Evolutionary conservation across 2,797 vertebrate species (phyloP).

Genomic region (Spea hammondii): DNA sequence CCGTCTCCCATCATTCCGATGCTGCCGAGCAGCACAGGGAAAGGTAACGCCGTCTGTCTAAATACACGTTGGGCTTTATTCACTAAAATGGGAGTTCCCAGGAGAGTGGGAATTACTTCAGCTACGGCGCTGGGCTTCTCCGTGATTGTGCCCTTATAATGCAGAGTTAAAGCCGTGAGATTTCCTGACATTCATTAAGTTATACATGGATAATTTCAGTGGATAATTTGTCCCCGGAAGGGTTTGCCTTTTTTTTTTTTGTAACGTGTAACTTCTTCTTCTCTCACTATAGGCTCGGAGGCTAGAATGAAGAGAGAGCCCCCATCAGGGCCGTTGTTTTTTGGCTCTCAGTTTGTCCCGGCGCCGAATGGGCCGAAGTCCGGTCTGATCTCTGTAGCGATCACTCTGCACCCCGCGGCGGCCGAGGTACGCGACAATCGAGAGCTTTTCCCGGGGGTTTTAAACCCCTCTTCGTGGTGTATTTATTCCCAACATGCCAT

Average conservation of each 20-base stretch:
- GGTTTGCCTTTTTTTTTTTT: background rate
- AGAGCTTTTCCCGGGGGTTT: background rate
- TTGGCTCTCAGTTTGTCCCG: conserved; percentile 79
- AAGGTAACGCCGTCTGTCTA: conserved; percentile 70
- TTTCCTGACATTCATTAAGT: too few species aligned
- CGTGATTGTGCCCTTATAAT: too few species aligned
- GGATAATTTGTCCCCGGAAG: too few species aligned
- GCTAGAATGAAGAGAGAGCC: conserved; percentile 89
- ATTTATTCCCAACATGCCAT: background rate
- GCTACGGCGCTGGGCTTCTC: too few species aligned
- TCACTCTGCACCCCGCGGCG: conserved; percentile 92
- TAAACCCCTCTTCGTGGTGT: background rate
- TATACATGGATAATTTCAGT: too few species aligned
- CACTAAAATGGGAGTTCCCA: too few species aligned
- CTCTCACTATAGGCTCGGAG: conserved; percentile 73
- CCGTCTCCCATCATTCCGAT: conserved; percentile 92
- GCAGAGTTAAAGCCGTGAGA: too few species aligned
- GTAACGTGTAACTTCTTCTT: background rate
- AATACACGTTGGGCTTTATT: too few species aligned
- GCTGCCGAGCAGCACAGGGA: conserved; percentile 85
- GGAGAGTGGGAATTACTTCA: too few species aligned
- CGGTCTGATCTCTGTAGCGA: conserved; percentile 94
- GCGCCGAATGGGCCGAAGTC: conserved; percentile 83
- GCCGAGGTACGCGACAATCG: conserved; percentile 79
- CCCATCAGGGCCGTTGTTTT: conserved; percentile 73